Conservation (phyloP, 2,888 invertebrate species). For the Abrostola tripartita region DNA sequence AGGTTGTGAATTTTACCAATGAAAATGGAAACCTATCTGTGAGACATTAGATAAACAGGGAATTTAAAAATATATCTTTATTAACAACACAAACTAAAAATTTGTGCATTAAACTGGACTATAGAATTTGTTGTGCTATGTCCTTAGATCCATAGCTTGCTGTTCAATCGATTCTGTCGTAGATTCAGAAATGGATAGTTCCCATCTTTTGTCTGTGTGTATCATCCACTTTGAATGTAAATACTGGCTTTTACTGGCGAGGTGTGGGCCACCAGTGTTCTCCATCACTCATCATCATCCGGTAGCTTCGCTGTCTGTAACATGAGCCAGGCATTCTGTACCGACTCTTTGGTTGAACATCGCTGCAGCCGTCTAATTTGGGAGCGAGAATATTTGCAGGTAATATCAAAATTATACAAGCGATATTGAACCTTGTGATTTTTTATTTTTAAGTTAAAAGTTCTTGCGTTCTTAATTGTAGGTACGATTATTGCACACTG, state of each 20-base stretch:
- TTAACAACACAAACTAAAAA: no score
- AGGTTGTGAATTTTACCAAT: not conserved
- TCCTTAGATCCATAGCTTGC: no score
- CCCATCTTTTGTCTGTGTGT: slow-evolving; percentile 28
- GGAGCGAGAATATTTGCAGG: slow-evolving; percentile 1
- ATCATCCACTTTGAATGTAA: slow-evolving; percentile 34
- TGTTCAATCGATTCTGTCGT: no score
- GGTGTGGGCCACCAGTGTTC: slow-evolving; percentile 66
- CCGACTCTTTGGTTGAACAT: slow-evolving; percentile 70
- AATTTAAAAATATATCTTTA: no score
- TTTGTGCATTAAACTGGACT: no score
- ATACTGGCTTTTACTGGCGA: slow-evolving; percentile 65
- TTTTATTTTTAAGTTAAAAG: not conserved
- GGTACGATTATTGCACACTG: no score
- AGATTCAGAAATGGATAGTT: no score
- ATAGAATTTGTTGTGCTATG: no score
- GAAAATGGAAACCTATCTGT: no score
- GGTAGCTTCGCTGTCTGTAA: slow-evolving; percentile 68
- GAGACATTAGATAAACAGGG: no score
- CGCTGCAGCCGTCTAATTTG: not conserved
- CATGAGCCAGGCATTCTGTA: slow-evolving; percentile 65
- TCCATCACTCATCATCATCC: slow-evolving; percentile 67
- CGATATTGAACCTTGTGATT: slow-evolving; percentile 1
- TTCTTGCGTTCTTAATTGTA: no score
- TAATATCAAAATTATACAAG: not conserved